phyloP scores from a whole-genome alignment of 2,797 vertebrate species.

The Gallinago stenura region DNA sequence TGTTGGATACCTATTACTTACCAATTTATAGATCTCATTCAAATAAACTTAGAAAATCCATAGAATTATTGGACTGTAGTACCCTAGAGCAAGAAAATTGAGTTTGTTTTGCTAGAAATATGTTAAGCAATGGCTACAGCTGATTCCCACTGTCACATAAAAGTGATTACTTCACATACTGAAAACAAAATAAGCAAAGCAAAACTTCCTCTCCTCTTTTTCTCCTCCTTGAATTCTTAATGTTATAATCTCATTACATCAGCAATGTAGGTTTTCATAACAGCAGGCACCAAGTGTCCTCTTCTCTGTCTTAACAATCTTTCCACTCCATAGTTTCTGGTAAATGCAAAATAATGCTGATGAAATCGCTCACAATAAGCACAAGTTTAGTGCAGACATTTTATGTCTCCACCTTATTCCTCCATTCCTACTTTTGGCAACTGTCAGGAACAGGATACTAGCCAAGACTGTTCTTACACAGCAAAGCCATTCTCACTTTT shows the following conservation, averaged over 20 bases:
- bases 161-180: neutral
- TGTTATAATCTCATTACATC: neutral
- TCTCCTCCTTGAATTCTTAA: neutral
- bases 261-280: neutral
- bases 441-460: neutral
- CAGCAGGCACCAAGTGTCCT: neutral
- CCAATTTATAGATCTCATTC: neutral
- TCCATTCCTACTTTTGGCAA: neutral
- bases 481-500: neutral
- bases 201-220: neutral
- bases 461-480: neutral
- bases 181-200: neutral
- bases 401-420: neutral
- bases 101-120: neutral
- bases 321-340: too few species aligned
- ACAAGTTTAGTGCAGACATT: accelerated
- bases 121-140: neutral
- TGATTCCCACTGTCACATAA: neutral
- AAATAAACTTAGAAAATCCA: neutral
- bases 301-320: neutral
- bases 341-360: neutral
- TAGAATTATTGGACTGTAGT: neutral
- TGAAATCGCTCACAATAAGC: neutral
- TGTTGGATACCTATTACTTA: neutral
- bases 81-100: neutral